Percentiles rank a stretch among this genome's conserved stretches.
phyloP scores from a whole-genome alignment of 2,113 vertebrate species.

The Eptesicus fuscus region DNA sequence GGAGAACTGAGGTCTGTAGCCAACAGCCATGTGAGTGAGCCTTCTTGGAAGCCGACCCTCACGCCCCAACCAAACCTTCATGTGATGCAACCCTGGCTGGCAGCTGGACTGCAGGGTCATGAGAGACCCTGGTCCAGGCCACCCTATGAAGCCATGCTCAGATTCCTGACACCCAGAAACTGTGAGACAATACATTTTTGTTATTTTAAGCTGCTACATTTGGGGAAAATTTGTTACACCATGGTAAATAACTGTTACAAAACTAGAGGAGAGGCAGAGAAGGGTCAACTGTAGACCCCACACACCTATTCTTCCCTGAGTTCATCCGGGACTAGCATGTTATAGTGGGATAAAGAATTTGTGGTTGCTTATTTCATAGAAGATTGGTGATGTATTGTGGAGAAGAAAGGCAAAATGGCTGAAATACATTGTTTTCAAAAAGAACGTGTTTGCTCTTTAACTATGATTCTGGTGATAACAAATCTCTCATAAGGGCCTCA shows the following conservation, averaged over 20 bases:
- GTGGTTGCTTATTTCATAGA: not conserved
- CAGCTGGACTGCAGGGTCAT: not conserved
- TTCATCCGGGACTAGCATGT: not conserved
- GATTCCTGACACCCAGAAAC: not conserved
- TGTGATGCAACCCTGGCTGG: not conserved
- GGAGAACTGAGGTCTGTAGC: not conserved
- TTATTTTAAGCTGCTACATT: not conserved
- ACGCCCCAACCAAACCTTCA: not conserved
- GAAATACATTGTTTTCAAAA: not conserved
- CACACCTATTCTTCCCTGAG: not conserved
- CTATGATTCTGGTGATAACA: not conserved
- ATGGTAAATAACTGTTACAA: not conserved
- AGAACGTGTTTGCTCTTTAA: not conserved
- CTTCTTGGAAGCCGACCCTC: not conserved
- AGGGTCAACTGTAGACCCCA: not conserved
- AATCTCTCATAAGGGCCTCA: not conserved
- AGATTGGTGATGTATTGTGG: not conserved
- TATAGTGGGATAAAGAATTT: not conserved
- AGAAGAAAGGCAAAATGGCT: not conserved
- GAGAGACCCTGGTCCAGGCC: not conserved
- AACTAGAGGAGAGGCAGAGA: not conserved
- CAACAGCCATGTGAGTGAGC: not conserved
- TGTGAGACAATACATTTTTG: not conserved
- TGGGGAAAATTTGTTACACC: not conserved
- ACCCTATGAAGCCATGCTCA: not conserved